Conservation (phyloP, 1,140 invertebrate species). For the Brachionus asplanchnoidis region DNA sequence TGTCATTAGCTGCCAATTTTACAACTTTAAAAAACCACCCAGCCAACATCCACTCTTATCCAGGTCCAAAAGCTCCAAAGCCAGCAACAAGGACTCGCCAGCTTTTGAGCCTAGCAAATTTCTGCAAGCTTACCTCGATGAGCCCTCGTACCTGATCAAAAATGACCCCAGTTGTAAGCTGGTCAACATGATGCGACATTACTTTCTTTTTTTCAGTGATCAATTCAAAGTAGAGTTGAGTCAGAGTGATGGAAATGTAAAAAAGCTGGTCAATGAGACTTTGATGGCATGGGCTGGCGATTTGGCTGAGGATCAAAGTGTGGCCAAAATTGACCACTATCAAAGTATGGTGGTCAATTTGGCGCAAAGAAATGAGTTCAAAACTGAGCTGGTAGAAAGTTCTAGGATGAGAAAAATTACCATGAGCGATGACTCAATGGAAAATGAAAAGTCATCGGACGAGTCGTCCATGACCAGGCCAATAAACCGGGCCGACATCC, state of each 20-base stretch:
- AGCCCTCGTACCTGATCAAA: neutral
- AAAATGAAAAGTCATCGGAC: conserved; percentile 28
- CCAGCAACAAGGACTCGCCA: neutral
- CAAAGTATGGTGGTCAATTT: neutral
- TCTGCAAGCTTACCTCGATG: neutral
- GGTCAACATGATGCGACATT: conserved; percentile 8
- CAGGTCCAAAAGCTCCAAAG: conserved; percentile 1
- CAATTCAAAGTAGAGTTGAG: neutral
- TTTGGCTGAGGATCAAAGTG: neutral
- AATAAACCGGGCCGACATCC: neutral
- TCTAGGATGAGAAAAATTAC: neutral
- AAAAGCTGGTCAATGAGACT: neutral
- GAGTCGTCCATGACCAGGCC: neutral
- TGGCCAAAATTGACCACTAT: neutral
- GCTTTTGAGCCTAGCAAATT: neutral
- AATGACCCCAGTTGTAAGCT: conserved; percentile 22
- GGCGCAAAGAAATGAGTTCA: neutral
- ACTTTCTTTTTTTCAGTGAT: neutral
- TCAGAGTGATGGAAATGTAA: neutral
- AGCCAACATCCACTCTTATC: neutral
- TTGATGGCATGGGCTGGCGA: neutral
- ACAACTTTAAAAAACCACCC: neutral
- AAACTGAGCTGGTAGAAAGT: neutral
- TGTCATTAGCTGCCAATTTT: neutral
- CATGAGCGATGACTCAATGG: conserved; percentile 7